phyloP scores from a whole-genome alignment of 2,888 invertebrate genomes.

The Zootermopsis nevadensis region DNA sequence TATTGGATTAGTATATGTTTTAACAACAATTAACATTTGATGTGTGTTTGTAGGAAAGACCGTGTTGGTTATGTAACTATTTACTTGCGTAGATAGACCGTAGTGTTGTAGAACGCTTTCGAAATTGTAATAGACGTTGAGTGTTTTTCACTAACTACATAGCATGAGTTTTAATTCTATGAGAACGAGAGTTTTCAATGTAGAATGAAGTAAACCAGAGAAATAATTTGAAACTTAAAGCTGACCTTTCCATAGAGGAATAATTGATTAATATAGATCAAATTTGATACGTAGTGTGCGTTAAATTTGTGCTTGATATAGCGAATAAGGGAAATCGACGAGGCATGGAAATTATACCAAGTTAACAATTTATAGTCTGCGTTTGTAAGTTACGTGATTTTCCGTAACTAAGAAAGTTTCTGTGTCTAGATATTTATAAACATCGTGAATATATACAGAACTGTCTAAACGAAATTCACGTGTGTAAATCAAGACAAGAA shows the following conservation, averaged over 20 bases:
- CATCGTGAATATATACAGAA: background rate
- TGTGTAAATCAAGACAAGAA: conserved; percentile 17
- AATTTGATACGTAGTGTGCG: background rate
- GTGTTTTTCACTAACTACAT: background rate
- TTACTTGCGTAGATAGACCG: background rate
- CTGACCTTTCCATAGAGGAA: conserved; percentile 7
- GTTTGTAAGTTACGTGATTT: background rate
- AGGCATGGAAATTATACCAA: background rate
- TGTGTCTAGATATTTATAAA: background rate
- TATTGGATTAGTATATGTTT: background rate
- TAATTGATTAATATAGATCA: background rate
- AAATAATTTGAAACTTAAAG: background rate
- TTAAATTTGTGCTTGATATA: background rate
- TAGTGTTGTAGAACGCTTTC: background rate
- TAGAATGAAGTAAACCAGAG: background rate
- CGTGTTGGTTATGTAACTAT: background rate
- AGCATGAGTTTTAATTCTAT: background rate
- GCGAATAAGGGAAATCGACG: background rate
- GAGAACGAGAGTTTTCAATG: background rate
- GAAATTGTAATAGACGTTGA: background rate
- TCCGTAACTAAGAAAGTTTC: background rate
- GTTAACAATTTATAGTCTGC: background rate
- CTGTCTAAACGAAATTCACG: background rate
- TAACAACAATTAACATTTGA: background rate
- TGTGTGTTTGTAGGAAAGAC: background rate